These are phyloP conservation scores for Delia radicum DNA, from an alignment of 1,140 invertebrate species.

Conservation along the genomic window DNA sequence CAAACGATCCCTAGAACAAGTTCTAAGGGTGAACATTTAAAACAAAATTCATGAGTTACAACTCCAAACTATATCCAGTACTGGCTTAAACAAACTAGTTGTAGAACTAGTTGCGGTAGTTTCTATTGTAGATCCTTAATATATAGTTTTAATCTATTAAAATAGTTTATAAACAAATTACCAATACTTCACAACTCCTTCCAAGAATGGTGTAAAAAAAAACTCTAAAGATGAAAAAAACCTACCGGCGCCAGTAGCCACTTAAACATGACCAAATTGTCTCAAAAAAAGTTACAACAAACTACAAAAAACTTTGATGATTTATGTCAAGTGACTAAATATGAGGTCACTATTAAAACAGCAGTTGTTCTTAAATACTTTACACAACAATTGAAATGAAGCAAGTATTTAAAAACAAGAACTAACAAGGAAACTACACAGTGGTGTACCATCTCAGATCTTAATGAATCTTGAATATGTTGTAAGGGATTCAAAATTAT, in stretches of 20 bases:
- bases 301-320: not conserved
- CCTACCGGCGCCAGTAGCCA: not conserved
- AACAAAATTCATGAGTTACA: too few relatives aligned
- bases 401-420: not conserved
- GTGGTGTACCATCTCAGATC: too few relatives aligned
- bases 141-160: too few relatives aligned
- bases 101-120: too few relatives aligned
- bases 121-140: too few relatives aligned
- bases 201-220: not conserved
- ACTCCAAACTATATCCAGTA: too few relatives aligned
- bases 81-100: too few relatives aligned
- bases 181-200: not conserved
- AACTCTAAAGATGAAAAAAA: not conserved
- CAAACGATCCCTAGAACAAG: too few relatives aligned
- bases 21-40: too few relatives aligned
- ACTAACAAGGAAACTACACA: not conserved
- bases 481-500: too few relatives aligned
- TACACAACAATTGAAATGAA: not conserved
- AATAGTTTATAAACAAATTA: too few relatives aligned
- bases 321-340: not conserved
- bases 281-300: not conserved
- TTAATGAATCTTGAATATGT: too few relatives aligned
- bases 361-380: not conserved
- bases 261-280: slow-evolving; percentile 4
- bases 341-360: not conserved